These are phyloP conservation scores for Promerops cafer DNA, from an alignment of 2,113 vertebrate species.

Conservation along the genomic window DNA sequence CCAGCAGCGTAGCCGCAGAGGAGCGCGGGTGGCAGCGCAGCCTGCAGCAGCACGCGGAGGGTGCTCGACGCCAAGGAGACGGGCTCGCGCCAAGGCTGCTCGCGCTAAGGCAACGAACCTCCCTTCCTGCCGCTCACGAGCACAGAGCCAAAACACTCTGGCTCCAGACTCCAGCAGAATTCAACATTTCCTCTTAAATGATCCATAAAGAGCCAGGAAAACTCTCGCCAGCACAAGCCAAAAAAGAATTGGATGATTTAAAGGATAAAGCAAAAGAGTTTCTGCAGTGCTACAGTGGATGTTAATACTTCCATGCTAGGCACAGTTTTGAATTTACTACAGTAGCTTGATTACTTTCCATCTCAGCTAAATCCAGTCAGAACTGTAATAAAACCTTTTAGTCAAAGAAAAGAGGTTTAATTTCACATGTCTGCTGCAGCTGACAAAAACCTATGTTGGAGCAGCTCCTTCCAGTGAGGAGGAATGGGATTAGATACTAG, in stretches of 20 bases:
- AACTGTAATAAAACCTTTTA: slow-evolving; percentile 26
- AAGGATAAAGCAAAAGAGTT: slow-evolving; percentile 11
- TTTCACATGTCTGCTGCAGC: neutral
- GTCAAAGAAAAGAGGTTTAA: slow-evolving; percentile 12
- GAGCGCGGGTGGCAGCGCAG: neutral
- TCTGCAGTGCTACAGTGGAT: neutral
- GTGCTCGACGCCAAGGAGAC: neutral
- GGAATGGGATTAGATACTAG: neutral
- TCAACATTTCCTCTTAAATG: slow-evolving; percentile 52
- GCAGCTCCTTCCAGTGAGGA: slow-evolving; percentile 1
- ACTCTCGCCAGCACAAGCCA: neutral
- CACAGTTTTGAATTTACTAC: slow-evolving; percentile 10
- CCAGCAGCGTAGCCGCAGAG: neutral
- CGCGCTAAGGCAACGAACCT: neutral
- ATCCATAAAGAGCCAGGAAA: slow-evolving; percentile 37
- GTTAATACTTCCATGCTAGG: slow-evolving; percentile 8
- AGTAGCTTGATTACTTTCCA: slow-evolving; percentile 31
- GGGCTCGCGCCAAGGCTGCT: neutral
- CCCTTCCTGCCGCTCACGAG: neutral
- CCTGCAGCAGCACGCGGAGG: neutral
- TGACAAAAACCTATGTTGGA: neutral
- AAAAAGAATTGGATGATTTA: slow-evolving; percentile 22
- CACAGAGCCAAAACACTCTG: slow-evolving; percentile 30
- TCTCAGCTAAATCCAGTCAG: neutral
- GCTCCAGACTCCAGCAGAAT: neutral